Evolutionary conservation across 2,888 invertebrate genomes (phyloP).

Genomic region (Lapara coniferarum): DNA sequence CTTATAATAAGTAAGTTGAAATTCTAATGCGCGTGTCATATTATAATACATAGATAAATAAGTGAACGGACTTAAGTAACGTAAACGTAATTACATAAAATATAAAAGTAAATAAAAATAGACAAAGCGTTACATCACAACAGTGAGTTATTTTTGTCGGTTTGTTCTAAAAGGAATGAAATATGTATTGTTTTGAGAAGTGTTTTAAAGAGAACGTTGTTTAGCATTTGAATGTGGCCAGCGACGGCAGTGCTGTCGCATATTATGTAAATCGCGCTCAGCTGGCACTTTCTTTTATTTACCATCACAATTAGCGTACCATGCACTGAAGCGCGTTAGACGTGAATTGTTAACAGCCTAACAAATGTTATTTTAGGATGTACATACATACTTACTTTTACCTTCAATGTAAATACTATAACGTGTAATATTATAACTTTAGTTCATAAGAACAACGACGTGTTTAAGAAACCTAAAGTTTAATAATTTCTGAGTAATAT

Average conservation of each 20-base stretch:
- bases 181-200: constrained; percentile 22
- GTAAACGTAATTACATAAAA: constrained; percentile 9
- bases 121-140: constrained; percentile 16
- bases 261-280: constrained; percentile 57
- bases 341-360: constrained; percentile 34
- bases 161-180: constrained; percentile 3
- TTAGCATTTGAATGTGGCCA: constrained; percentile 30
- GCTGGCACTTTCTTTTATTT: constrained; percentile 59
- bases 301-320: constrained; percentile 48
- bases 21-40: no score
- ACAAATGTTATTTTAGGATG: not conserved
- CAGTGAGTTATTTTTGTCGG: not conserved
- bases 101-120: constrained; percentile 9
- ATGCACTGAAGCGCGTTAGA: constrained; percentile 37
- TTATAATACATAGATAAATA: not conserved
- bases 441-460: no score
- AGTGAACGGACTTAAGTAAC: not conserved
- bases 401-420: not conserved
- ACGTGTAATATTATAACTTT: no score
- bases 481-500: no score
- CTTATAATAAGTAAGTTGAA: no score
- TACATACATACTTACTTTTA: not conserved
- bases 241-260: constrained; percentile 25
- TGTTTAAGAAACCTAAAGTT: no score
- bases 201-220: constrained; percentile 22